A percentile compares a stretch with the other conserved stretches of the same genome.
Evolutionary conservation across 2,797 vertebrate species (phyloP).

Genomic region (Limnodromus scolopaceus): DNA sequence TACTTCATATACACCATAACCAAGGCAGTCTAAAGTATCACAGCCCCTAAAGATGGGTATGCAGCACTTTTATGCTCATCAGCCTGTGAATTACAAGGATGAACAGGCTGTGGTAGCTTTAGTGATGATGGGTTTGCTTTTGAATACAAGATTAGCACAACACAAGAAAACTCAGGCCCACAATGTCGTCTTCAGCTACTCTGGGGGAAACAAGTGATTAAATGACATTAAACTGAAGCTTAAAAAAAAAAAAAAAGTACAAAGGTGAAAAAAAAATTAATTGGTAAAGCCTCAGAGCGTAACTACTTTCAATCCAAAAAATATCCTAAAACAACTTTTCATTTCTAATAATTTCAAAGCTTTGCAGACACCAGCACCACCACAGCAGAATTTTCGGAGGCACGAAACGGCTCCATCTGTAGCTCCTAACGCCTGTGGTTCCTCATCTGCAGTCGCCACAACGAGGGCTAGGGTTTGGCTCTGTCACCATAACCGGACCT

Average conservation of each 20-base stretch:
- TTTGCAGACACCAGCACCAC: neutral
- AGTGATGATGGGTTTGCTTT: neutral
- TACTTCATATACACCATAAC: neutral
- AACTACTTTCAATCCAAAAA: neutral
- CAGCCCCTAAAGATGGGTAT: neutral
- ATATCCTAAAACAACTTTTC: neutral
- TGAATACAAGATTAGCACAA: neutral
- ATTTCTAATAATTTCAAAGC: neutral
- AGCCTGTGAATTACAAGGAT: neutral
- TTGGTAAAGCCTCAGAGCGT: no score
- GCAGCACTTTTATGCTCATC: neutral
- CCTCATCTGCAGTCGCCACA: neutral
- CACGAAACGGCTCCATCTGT: neutral
- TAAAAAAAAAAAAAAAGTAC: neutral
- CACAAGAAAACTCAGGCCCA: neutral
- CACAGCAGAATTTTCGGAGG: neutral
- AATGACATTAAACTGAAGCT: neutral
- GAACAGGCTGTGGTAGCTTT: neutral
- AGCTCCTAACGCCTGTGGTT: neutral
- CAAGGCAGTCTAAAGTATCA: neutral
- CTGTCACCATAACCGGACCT: neutral
- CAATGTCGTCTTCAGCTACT: neutral
- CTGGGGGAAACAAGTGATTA: rapidly evolving
- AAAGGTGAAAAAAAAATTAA: neutral
- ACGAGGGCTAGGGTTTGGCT: neutral